phyloP scores from a whole-genome alignment of 2,113 vertebrate genomes.

The Burhinus oedicnemus region DNA sequence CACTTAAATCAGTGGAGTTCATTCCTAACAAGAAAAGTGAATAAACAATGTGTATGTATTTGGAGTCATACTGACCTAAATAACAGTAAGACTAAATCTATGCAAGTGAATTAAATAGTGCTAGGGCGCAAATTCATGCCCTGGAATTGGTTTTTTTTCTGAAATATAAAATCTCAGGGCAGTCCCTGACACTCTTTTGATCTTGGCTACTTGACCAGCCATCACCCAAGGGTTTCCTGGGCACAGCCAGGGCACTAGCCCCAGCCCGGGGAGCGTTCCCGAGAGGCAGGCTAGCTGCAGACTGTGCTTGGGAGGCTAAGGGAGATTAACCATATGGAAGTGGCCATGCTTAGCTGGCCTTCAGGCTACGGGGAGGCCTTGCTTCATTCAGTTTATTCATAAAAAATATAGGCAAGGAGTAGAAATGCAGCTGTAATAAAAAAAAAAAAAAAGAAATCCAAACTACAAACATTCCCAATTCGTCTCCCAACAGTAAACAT shows the following conservation, averaged over 20 bases:
- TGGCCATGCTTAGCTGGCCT: background rate
- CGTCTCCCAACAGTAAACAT: background rate
- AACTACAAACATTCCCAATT: background rate
- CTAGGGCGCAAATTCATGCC: background rate
- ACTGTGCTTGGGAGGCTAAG: background rate
- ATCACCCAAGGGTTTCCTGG: background rate
- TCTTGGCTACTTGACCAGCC: background rate
- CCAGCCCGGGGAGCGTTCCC: background rate
- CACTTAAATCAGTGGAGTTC: background rate
- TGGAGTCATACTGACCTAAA: constrained; percentile 15
- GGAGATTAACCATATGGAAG: constrained; percentile 18
- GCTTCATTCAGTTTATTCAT: background rate
- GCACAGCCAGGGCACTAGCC: background rate
- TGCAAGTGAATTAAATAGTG: background rate
- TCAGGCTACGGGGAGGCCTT: background rate
- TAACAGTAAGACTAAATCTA: background rate
- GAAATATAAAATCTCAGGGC: background rate
- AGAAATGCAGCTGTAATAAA: background rate
- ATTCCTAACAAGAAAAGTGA: background rate
- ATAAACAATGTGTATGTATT: background rate
- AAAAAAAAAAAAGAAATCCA: background rate
- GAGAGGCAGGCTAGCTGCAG: background rate
- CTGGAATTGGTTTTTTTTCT: background rate
- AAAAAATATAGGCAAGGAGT: background rate
- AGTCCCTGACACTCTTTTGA: background rate